Evolutionary conservation across 2,888 invertebrate genomes (phyloP), one percentile per base, ranked within the genome.

Genomic region (Parnassius glacialis): DNA sequence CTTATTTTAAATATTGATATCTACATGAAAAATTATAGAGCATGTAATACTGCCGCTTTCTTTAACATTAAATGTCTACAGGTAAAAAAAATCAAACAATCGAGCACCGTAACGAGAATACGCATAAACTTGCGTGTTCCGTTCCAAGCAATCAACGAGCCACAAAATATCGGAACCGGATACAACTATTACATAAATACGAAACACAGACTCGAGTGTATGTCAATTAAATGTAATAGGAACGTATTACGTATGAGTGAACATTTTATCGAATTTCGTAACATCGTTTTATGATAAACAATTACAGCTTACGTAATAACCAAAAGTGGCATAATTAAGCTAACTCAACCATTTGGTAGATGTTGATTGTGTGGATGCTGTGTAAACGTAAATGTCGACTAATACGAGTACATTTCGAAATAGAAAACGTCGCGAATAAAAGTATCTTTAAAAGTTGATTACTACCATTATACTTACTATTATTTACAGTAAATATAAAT

Each of bases 91-190:
- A 57, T 16, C 47, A 57, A 56, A 20, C 34, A 54, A 42, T 48
- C 57, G 34, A 12, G 43, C 10, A 10, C 20, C 52, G 51, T 55
- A 60, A 60, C 52, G 44, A 16, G 51, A 45, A 51, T 59, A 47
- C 47, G 51, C 51, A 44, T 41, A 55, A 34, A 20, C n/a, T 55
- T 42, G 59, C 59, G 59, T 63, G 63, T 51, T 63, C 11, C 56
- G 56, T 63, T 59, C 52, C 54, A 62, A 45, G n/a, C 44, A 56
- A 16, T n/a, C 54, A 43, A 47, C 56, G 25, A 43, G 34, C 47
- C 59, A 64, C 43, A 62, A 59, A 59, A 59, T 59, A 56, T 53
- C 64, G 66, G 66, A 66, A 66, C 66, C 66, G 66, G 66, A 66
- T 59, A 57, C 52, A 34, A 44, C 13, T 59, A 64, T 66, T 66